Conservation (phyloP, 2,888 invertebrate genomes). For the Chrysolina oricalcia region DNA sequence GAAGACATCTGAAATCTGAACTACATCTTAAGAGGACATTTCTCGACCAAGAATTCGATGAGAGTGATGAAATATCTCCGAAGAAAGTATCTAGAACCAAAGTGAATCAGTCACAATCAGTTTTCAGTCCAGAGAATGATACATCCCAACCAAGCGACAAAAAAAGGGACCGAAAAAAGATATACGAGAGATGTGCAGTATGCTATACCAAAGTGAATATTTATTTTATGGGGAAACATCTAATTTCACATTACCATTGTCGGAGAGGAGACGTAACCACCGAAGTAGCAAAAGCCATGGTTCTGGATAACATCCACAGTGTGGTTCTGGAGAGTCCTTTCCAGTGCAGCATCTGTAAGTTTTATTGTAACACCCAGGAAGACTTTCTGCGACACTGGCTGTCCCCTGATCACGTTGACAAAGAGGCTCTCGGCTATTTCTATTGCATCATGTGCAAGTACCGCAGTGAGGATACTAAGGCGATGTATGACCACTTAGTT, state of each 20-base stretch:
- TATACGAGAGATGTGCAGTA: slow-evolving; percentile 80
- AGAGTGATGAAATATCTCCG: slow-evolving; percentile 57
- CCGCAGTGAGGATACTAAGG: slow-evolving; percentile 77
- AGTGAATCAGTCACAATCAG: slow-evolving; percentile 54
- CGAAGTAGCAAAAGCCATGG: slow-evolving; percentile 76
- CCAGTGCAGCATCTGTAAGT: slow-evolving; percentile 89
- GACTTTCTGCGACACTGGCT: slow-evolving; percentile 84
- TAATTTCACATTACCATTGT: slow-evolving; percentile 90
- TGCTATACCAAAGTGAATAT: slow-evolving; percentile 82
- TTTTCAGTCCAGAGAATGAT: slow-evolving; percentile 49
- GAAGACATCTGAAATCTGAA: slow-evolving; percentile 84
- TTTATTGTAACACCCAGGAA: slow-evolving; percentile 86
- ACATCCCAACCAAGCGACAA: slow-evolving; percentile 59
- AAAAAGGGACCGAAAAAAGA: slow-evolving; percentile 74
- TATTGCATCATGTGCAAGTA: slow-evolving; percentile 85
- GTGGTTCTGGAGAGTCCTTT: slow-evolving; percentile 88
- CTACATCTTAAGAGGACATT: slow-evolving; percentile 81
- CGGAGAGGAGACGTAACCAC: slow-evolving; percentile 79
- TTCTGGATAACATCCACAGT: slow-evolving; percentile 82
- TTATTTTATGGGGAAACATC: slow-evolving; percentile 85
- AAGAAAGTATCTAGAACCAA: slow-evolving; percentile 54
- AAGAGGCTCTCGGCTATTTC: slow-evolving; percentile 75
- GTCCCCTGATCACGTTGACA: slow-evolving; percentile 76
- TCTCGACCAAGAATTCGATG: slow-evolving; percentile 81
- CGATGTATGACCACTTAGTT: slow-evolving; percentile 81